Percentiles rank a stretch among this genome's conserved stretches.
phyloP scores from a whole-genome alignment of 2,888 invertebrate species.

The Cephus pulcher region DNA sequence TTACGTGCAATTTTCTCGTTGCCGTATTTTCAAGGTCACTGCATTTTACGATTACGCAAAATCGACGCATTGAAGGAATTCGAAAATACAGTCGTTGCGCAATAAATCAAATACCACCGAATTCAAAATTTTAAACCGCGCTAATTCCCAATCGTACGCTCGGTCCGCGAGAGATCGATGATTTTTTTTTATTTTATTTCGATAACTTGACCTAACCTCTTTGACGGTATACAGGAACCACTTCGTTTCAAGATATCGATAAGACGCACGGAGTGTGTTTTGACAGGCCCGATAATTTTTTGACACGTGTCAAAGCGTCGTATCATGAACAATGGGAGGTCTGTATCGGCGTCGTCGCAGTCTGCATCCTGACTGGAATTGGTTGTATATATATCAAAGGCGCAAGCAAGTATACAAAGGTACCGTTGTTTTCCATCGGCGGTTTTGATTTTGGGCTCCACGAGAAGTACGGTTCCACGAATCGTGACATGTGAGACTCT shows the following conservation, averaged over 20 bases:
- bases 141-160: no score
- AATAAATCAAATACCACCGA: no score
- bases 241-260: conserved; percentile 33
- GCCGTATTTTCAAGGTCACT: no score
- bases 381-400: not conserved
- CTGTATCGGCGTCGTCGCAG: conserved; percentile 9
- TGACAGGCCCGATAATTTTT: conserved; percentile 49
- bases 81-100: no score
- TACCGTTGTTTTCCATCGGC: conserved; percentile 16
- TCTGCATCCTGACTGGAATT: not conserved
- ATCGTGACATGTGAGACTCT: conserved; percentile 20
- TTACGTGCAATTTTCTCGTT: no score
- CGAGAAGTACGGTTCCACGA: conserved; percentile 10
- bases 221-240: not conserved
- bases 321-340: conserved; percentile 32
- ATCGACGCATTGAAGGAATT: no score
- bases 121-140: no score
- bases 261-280: conserved; percentile 40
- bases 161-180: no score
- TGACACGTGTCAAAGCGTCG: conserved; percentile 35
- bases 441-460: conserved; percentile 12
- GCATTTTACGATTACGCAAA: no score
- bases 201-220: no score
- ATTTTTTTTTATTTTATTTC: no score
- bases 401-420: conserved; percentile 11